Base-by-base conservation (phyloP, 37 sponge, comb jelly and placozoan genomes). In the Crambe crambe region DNA sequence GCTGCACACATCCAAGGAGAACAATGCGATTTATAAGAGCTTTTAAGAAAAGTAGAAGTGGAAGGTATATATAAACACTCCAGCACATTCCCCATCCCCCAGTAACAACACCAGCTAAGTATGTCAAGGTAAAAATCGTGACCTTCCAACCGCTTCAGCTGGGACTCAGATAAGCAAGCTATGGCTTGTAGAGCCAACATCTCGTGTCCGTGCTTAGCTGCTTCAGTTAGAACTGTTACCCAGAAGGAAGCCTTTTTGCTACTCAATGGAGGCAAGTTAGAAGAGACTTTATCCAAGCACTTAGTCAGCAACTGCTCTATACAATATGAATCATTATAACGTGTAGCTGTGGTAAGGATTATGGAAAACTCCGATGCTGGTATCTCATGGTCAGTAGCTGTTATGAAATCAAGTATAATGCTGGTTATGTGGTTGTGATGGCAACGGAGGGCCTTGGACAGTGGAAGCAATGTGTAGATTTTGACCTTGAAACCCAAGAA, bases 51-150 rank as follows among this genome's bases (percentile, higher is more conserved):
- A 2, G 8, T 22, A 20, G 63, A 1, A 17, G 78, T 22, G 23
- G 78, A 78, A 31, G 78, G 78, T n/a, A n/a, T n/a, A n/a, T n/a
- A n/a, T 20, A 89, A 32, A 27, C 58, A 64, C 23, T 69, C 58
- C 26, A 92, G 62, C 4, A 88, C 66, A 34, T 72, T 83, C 1
- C 3, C 47, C 75, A 92, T 71, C 25, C 93, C 93, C 89, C 89
- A 88, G 68, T 78, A 92, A 63, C 93, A 88, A 37, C 75, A 72
- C 64, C 73, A 81, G 56, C 83, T 31, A 26, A 92, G 58, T 15
- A 81, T 54, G n/a, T 76, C 12, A 26, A 34, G 40, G 56, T 63
- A 78, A 9, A 6, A n/a, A 27, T 42, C 20, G 20, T 77, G 64
- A 18, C 38, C 29, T 26, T 39, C 70, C 35, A 78, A 22, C 54